Percentiles rank a stretch among this genome's conserved stretches.
phyloP scores from a whole-genome alignment of 1,140 invertebrate genomes.

The Chironomus tepperi region DNA sequence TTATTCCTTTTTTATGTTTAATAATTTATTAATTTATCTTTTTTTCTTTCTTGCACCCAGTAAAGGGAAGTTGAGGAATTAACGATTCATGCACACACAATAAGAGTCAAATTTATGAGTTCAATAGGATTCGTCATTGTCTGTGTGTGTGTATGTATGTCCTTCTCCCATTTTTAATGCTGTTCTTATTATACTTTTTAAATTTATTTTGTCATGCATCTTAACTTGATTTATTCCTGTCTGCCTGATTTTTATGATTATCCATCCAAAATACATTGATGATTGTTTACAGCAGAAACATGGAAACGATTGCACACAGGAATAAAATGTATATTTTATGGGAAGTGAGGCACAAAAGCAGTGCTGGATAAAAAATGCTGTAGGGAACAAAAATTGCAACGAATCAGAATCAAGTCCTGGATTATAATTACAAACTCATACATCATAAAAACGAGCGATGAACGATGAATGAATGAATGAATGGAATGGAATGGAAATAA shows the following conservation, averaged over 20 bases:
- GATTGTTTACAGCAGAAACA: neutral
- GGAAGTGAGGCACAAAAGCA: neutral
- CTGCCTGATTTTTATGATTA: neutral
- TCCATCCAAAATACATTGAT: neutral
- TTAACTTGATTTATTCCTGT: neutral
- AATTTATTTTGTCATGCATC: neutral
- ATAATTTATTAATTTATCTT: conserved; percentile 23
- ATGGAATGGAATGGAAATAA: neutral
- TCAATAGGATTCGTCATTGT: neutral
- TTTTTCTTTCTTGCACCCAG: neutral
- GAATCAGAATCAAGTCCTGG: too few relatives aligned
- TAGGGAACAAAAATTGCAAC: too few relatives aligned
- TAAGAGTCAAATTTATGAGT: neutral
- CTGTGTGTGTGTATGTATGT: neutral
- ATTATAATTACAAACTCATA: too few relatives aligned
- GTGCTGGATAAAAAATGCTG: too few relatives aligned
- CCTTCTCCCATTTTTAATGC: too few relatives aligned
- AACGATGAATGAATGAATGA: neutral
- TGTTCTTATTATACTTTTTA: neutral
- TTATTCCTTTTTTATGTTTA: neutral
- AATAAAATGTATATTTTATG: neutral
- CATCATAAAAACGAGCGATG: neutral
- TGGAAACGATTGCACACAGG: neutral
- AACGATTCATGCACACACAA: neutral
- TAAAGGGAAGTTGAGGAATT: conserved; percentile 3